phyloP scores from a whole-genome alignment of 1,140 invertebrate species.

The Neomicropteryx cornuta region DNA sequence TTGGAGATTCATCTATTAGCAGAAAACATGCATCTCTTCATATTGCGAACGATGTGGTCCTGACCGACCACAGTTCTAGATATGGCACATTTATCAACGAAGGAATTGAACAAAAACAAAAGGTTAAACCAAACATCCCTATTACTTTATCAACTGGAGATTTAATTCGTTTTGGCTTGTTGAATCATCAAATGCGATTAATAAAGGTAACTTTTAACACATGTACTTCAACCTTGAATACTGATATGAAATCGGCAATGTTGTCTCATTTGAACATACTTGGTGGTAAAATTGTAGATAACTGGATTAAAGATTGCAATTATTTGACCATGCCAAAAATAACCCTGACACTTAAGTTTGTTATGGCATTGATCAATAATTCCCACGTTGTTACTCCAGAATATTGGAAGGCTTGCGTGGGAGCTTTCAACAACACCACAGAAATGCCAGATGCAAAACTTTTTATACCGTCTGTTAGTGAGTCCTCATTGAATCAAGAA shows the following conservation, averaged over 20 bases:
- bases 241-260: slow-evolving; percentile 25
- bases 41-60: slow-evolving; percentile 19
- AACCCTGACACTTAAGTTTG: slow-evolving; percentile 55
- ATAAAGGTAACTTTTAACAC: slow-evolving; percentile 25
- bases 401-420: slow-evolving; percentile 45
- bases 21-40: slow-evolving; percentile 38
- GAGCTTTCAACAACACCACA: slow-evolving; percentile 27
- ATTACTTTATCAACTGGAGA: slow-evolving; percentile 29
- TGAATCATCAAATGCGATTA: slow-evolving; percentile 36
- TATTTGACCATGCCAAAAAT: slow-evolving; percentile 55
- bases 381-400: slow-evolving; percentile 48
- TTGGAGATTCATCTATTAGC: slow-evolving; percentile 41
- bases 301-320: slow-evolving; percentile 40
- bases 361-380: slow-evolving; percentile 50
- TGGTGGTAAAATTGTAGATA: slow-evolving; percentile 29
- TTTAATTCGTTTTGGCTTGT: slow-evolving; percentile 40
- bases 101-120: slow-evolving; percentile 18
- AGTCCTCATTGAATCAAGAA: slow-evolving; percentile 41
- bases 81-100: slow-evolving; percentile 42
- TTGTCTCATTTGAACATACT: slow-evolving; percentile 25
- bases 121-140: slow-evolving; percentile 17
- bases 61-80: slow-evolving; percentile 39
- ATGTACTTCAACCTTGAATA: slow-evolving; percentile 36
- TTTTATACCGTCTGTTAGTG: slow-evolving; percentile 41
- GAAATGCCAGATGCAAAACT: slow-evolving; percentile 37